Evolutionary conservation across 2,113 vertebrate genomes (phyloP).

Genomic region (Myotis lucifugus): DNA sequence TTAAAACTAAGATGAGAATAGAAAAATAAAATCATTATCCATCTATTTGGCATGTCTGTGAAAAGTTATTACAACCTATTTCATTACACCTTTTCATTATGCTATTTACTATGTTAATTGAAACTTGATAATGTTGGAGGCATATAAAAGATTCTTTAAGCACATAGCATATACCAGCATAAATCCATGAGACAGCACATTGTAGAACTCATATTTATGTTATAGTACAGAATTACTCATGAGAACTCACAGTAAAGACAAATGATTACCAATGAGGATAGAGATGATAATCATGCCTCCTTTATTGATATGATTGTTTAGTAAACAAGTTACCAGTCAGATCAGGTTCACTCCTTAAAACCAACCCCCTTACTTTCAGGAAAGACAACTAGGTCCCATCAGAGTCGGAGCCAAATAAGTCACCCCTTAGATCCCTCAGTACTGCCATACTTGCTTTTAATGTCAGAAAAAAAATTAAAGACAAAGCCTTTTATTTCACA

Average conservation of each 20-base stretch:
- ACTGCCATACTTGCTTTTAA: not conserved
- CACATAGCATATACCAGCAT: constrained; percentile 65
- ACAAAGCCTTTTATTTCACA: not conserved
- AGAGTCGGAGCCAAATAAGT: not conserved
- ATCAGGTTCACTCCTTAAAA: not conserved
- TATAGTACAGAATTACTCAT: constrained; percentile 4
- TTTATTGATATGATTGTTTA: not conserved
- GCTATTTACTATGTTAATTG: constrained; percentile 60
- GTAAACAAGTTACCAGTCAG: not conserved
- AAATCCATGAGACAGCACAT: constrained; percentile 68
- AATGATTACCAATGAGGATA: not conserved
- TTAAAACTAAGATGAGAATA: constrained; percentile 80
- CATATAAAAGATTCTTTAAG: constrained; percentile 65
- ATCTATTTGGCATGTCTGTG: constrained; percentile 59
- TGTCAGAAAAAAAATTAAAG: not conserved
- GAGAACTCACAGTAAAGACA: constrained; percentile 23
- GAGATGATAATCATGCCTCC: not conserved
- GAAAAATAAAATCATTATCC: constrained; percentile 79
- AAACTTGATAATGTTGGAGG: constrained; percentile 61
- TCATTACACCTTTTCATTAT: constrained; percentile 53
- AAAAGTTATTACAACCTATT: constrained; percentile 65
- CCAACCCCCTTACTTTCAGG: not conserved
- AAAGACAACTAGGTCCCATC: not conserved
- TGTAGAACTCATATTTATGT: constrained; percentile 44
- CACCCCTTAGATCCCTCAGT: not conserved